phyloP scores from a whole-genome alignment of 2,113 vertebrate species.

The Lynx canadensis region DNA sequence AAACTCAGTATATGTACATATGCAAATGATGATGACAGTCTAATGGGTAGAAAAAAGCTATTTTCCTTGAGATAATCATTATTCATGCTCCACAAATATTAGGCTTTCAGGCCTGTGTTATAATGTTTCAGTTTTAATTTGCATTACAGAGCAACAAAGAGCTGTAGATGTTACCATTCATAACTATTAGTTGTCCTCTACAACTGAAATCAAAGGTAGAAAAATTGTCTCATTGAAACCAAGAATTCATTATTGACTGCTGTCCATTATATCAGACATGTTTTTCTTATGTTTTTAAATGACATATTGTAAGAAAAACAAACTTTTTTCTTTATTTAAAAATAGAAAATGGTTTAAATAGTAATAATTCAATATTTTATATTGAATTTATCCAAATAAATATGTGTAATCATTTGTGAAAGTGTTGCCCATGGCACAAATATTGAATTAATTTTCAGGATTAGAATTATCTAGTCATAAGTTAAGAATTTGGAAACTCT shows the following conservation, averaged over 20 bases:
- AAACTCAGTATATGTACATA: neutral
- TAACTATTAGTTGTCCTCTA: neutral
- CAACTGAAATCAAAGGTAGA: neutral
- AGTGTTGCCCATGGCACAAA: neutral
- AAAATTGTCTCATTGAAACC: neutral
- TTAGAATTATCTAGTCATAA: slow-evolving; percentile 16
- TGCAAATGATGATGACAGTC: neutral
- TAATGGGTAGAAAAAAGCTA: neutral
- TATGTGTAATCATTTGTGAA: neutral
- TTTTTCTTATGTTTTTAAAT: slow-evolving; percentile 11
- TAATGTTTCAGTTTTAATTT: slow-evolving; percentile 32
- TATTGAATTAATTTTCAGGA: slow-evolving; percentile 31
- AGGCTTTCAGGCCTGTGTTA: neutral
- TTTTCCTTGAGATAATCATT: slow-evolving; percentile 18
- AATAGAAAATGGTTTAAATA: neutral
- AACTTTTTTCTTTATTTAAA: neutral
- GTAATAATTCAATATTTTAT: neutral
- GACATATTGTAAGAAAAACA: neutral
- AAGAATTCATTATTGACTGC: neutral
- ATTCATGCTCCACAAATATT: neutral
- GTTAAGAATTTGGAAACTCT: neutral
- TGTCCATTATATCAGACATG: neutral
- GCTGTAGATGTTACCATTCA: neutral
- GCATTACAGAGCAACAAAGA: neutral
- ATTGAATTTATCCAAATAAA: slow-evolving; percentile 22